Evolutionary conservation across 2,113 vertebrate species (phyloP), one percentile per base, ranked within the genome.

Genomic region (Aspidoscelis tigris): DNA sequence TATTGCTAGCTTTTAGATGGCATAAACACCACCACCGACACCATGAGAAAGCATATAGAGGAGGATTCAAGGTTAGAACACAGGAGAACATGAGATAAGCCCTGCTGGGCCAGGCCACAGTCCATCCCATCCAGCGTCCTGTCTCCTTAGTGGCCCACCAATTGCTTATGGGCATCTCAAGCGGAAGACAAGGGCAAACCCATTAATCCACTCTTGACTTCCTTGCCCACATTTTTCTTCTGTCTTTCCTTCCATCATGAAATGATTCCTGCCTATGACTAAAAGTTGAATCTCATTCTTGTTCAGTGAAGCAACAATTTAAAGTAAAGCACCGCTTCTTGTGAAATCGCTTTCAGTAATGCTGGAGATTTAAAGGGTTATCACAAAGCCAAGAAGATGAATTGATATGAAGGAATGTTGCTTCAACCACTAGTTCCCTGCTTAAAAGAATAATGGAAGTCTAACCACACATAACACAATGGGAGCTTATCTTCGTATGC

Each of bases 371-470:
- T 5, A 82, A 70, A 58, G 24, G 22, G 16, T 11, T 44, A 21
- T 88, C 70, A 82, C 1, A 84, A 90, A 84, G 76, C 85, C 50
- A 70, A 55, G 47, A 70, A 55, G 47, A 76, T 81, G 50, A 21
- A 5, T 89, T 73, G 81, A 88, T 80, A 81, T 43, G n/a, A 85
- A 78, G 39, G 39, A 4, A 78, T 74, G 39, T 69, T 88, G 74
- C 10, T 43, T 88, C 73, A 90, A 88, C 22, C 10, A 76, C 77
- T 58, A 3, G 83, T 87, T 85, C 20, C 69, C 82, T 12, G 75
- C 81, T 76, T 89, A 22, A n/a, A 86, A 90, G 78, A 87, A 22
- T 47, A 86, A 58, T 68, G 55, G 76, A 84, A 74, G 77, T 85
- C 68, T 43, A 11, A 26, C 74, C 0, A 65, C 80, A 80, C 58